These are phyloP conservation scores for Anseranas semipalmata DNA, from an alignment of 2,113 vertebrate species.

Conservation along the genomic window DNA sequence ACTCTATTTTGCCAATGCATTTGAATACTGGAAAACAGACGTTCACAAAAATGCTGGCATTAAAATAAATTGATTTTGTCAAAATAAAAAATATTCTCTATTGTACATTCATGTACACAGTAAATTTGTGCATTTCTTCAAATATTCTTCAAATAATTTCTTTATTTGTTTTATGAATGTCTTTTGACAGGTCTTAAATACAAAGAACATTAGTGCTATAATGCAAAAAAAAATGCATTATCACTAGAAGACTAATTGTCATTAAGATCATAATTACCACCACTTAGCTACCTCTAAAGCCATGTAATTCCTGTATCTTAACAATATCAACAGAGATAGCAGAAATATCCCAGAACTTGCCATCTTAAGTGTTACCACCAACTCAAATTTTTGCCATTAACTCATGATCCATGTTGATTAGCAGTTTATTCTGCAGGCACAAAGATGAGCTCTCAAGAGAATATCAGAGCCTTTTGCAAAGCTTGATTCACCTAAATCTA, in stretches of 20 bases:
- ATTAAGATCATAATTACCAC: background rate
- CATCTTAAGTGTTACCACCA: background rate
- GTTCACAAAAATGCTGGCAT: background rate
- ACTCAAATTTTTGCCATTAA: constrained; percentile 20
- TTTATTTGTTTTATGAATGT: background rate
- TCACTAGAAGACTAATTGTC: background rate
- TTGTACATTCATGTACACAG: background rate
- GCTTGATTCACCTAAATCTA: background rate
- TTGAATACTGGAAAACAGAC: background rate
- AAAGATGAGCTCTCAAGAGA: background rate
- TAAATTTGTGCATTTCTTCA: background rate
- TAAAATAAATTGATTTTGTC: background rate
- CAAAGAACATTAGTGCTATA: background rate
- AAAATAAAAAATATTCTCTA: background rate
- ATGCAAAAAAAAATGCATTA: background rate
- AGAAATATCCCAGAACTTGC: background rate
- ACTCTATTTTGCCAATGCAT: background rate
- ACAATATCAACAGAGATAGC: background rate
- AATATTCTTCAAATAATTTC: background rate
- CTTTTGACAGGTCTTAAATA: background rate
- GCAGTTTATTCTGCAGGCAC: background rate
- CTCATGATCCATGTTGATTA: constrained; percentile 19
- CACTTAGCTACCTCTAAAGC: background rate
- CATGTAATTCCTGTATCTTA: background rate
- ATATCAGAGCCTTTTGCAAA: background rate